Conservation (phyloP, 2,888 invertebrate species). For the Agrilus biguttatus region DNA sequence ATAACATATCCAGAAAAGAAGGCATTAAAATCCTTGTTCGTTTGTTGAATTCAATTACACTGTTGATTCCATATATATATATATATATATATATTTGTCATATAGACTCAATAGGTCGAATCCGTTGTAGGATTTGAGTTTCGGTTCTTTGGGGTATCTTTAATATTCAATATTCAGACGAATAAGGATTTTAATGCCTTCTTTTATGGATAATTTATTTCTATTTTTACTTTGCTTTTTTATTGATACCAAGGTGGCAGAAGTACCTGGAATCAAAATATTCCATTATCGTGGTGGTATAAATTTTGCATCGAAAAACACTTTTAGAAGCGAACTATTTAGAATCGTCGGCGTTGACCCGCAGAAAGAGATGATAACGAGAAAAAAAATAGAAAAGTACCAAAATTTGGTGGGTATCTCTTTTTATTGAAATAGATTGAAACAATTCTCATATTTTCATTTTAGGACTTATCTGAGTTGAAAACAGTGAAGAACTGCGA, state of each 20-base stretch:
- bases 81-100: too few species aligned
- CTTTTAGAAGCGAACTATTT: slow-evolving; percentile 40
- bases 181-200: too few species aligned
- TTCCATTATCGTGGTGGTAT: slow-evolving; percentile 53
- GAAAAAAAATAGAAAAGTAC: slow-evolving; percentile 28
- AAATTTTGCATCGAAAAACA: slow-evolving; percentile 48
- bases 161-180: too few species aligned
- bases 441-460: neutral
- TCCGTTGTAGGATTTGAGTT: too few species aligned
- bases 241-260: slow-evolving; percentile 35
- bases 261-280: slow-evolving; percentile 49
- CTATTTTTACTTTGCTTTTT: too few species aligned
- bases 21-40: too few species aligned
- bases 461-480: neutral
- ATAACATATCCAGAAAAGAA: too few species aligned
- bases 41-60: too few species aligned
- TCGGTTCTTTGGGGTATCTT: too few species aligned
- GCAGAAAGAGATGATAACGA: slow-evolving; percentile 29
- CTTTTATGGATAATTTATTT: too few species aligned
- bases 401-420: neutral
- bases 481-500: neutral
- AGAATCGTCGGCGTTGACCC: slow-evolving; percentile 36
- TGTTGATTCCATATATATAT: too few species aligned
- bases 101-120: too few species aligned
- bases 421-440: neutral